Evolutionary conservation across 2,113 vertebrate species (phyloP).

Genomic region (Prochilodus magdalenae): DNA sequence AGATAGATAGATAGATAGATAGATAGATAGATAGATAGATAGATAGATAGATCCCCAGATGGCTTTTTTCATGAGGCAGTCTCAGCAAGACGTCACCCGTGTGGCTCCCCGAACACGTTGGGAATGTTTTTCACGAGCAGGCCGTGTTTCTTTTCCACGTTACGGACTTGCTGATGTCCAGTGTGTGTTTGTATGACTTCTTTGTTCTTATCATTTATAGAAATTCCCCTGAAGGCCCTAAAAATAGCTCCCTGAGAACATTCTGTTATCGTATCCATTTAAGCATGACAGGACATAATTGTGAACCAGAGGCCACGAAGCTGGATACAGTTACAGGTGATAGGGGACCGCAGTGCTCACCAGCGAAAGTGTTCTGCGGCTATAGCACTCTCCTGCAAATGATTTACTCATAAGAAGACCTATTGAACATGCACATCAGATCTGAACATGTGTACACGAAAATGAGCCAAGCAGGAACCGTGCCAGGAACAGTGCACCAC

Average conservation of each 20-base stretch:
- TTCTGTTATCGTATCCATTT: not conserved
- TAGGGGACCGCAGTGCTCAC: no score
- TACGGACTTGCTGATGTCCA: not conserved
- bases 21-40: no score
- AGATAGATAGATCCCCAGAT: no score
- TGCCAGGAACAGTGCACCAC: no score
- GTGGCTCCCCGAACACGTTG: slow-evolving; percentile 9
- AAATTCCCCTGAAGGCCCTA: not conserved
- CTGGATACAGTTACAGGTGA: not conserved
- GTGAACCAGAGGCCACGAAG: not conserved
- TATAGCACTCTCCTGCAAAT: no score
- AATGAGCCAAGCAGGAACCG: not conserved
- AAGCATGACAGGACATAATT: not conserved
- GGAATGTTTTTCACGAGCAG: not conserved
- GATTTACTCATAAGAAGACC: no score
- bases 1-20: no score
- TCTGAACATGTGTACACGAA: not conserved
- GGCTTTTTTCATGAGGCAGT: no score
- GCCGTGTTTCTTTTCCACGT: not conserved
- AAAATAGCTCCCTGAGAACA: slow-evolving; percentile 15
- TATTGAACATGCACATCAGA: no score
- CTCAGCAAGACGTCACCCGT: not conserved
- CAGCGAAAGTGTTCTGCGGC: no score
- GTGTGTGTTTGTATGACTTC: not conserved
- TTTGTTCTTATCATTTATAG: slow-evolving; percentile 23